Evolutionary conservation across 92 coral and sea anemone genomes (phyloP).

Genomic region (Epizoanthus illoricatus): DNA sequence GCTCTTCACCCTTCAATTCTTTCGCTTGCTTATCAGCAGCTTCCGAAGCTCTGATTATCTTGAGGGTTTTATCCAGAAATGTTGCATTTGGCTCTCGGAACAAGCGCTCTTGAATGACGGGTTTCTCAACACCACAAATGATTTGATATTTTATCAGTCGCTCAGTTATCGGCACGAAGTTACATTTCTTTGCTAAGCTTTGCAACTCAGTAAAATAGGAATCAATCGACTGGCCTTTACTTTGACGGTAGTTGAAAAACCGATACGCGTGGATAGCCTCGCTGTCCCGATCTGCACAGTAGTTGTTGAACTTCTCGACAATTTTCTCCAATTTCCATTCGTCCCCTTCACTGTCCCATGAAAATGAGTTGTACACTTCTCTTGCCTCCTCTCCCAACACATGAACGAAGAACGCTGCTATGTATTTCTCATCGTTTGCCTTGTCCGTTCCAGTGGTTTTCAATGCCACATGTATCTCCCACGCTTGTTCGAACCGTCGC

Average conservation of each 20-base stretch:
- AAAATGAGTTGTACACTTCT: background rate
- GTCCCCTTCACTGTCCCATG: background rate
- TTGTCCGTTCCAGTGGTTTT: background rate
- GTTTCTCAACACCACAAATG: constrained; percentile 22
- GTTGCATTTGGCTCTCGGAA: constrained; percentile 28
- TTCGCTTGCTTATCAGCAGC: constrained; percentile 14
- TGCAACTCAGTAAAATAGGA: constrained; percentile 22
- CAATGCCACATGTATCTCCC: background rate
- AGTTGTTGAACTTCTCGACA: constrained; percentile 5
- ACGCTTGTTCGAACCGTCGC: background rate
- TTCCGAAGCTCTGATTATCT: background rate
- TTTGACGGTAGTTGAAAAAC: constrained; percentile 26
- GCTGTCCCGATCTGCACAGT: constrained; percentile 24
- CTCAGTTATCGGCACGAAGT: constrained; percentile 27
- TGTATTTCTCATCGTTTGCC: background rate
- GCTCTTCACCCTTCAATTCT: background rate
- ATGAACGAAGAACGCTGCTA: background rate
- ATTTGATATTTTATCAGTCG: constrained; percentile 8
- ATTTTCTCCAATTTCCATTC: background rate
- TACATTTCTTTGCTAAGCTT: constrained; percentile 25
- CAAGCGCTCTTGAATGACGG: constrained; percentile 18
- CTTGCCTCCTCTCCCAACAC: background rate
- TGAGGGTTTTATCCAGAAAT: constrained; percentile 17
- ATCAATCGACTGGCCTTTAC: constrained; percentile 25
- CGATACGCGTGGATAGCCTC: constrained; percentile 34